These are phyloP conservation scores for Athalia circularis DNA, from an alignment of 2,888 invertebrate species.

Conservation along the genomic window DNA sequence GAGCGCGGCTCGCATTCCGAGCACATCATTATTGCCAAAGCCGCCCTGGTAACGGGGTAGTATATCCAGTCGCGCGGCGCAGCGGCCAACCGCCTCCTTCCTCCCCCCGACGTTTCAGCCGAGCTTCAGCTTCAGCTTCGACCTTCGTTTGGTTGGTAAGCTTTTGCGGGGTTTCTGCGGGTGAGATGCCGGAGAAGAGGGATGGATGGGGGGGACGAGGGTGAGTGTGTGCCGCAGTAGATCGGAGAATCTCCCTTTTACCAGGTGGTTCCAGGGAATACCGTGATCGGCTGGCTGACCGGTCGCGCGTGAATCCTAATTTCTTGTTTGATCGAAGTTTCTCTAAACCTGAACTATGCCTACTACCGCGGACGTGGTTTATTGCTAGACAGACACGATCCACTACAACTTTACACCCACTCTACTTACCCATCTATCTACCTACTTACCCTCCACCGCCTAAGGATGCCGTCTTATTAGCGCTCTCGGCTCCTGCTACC, in stretches of 20 bases:
- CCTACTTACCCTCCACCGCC: background rate
- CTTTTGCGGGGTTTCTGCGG: conserved; percentile 31
- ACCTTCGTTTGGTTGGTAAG: conserved; percentile 26
- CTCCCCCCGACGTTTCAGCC: background rate
- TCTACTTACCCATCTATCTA: background rate
- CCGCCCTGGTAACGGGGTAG: conserved; percentile 37
- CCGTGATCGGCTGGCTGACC: conserved; percentile 46
- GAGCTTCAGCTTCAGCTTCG: conserved; percentile 22
- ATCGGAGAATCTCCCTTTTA: conserved; percentile 41
- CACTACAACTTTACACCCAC: background rate
- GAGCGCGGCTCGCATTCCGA: conserved; percentile 47
- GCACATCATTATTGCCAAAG: conserved; percentile 46
- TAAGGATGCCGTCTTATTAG: conserved; percentile 1
- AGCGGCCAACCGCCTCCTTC: background rate
- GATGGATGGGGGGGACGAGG: background rate
- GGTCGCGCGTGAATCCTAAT: conserved; percentile 53
- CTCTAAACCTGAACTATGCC: conserved; percentile 45
- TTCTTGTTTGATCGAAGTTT: conserved; percentile 55
- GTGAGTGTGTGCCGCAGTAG: conserved; percentile 1
- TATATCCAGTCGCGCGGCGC: conserved; percentile 25
- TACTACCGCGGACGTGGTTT: conserved; percentile 22
- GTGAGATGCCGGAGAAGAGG: conserved; percentile 7
- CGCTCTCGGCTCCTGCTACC: background rate
- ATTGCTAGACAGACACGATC: conserved; percentile 31
- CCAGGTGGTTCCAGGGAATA: conserved; percentile 39